Evolutionary conservation across 2,888 invertebrate genomes (phyloP).

Genomic region (Aporophyla nigra): DNA sequence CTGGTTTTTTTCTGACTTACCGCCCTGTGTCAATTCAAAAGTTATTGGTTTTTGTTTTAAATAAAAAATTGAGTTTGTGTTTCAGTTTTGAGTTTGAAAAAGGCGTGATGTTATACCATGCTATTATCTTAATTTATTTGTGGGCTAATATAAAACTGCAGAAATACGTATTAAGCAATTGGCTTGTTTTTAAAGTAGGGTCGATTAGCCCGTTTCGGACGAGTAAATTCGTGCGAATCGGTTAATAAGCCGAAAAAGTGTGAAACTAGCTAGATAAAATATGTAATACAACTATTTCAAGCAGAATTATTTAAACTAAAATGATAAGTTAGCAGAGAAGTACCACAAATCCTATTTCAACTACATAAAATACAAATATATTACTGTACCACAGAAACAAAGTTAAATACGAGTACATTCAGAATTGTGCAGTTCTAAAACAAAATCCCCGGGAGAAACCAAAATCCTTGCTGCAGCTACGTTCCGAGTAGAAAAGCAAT

Average conservation of each 20-base stretch:
- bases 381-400: not conserved
- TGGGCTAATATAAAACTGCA: no score
- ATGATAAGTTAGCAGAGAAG: not conserved
- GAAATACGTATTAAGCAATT: no score
- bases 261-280: not conserved
- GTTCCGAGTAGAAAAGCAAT: constrained; percentile 36
- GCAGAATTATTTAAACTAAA: not conserved
- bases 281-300: not conserved
- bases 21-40: no score
- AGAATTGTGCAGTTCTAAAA: constrained; percentile 23
- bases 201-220: no score
- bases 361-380: constrained; percentile 18
- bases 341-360: not conserved
- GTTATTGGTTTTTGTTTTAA: no score
- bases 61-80: no score
- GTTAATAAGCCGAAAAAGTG: not conserved
- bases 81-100: no score
- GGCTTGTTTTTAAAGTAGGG: no score
- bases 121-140: no score
- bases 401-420: constrained; percentile 16
- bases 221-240: no score
- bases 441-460: constrained; percentile 32
- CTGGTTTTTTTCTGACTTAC: no score
- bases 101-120: no score
- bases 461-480: constrained; percentile 27